Percentiles rank a stretch among this genome's conserved stretches.
Conservation (phyloP, 2,113 vertebrate species). For the Arothron firmamentum region DNA sequence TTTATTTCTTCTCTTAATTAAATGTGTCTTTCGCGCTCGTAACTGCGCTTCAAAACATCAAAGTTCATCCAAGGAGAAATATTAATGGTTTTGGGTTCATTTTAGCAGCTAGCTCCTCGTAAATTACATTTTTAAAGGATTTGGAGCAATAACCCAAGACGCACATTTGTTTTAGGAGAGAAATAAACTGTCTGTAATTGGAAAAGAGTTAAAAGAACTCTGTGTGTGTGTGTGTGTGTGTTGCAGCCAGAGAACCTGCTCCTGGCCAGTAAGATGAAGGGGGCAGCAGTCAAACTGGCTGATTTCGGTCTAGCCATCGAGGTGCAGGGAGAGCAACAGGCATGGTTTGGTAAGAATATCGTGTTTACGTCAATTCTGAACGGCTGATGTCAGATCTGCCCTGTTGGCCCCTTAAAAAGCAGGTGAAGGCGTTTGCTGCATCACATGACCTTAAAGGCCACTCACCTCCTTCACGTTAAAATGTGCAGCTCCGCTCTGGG, state of each 20-base stretch:
- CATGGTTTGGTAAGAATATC: constrained; percentile 94
- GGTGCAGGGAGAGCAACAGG: constrained; percentile 97
- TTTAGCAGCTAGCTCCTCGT: neutral
- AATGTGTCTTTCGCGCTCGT: neutral
- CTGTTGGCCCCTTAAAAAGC: no score
- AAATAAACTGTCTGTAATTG: no score
- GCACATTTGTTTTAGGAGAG: no score
- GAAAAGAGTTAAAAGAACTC: neutral
- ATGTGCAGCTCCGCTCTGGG: no score
- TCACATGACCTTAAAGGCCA: no score
- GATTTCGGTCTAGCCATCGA: constrained; percentile 98
- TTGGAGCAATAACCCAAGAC: no score
- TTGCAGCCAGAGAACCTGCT: constrained; percentile 94
- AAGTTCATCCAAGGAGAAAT: neutral
- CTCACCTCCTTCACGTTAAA: no score
- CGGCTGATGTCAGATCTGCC: no score
- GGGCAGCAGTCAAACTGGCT: constrained; percentile 95
- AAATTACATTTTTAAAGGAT: no score
- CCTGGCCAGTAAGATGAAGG: constrained; percentile 98
- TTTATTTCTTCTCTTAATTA: constrained; percentile 22
- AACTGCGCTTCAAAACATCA: neutral
- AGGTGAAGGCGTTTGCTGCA: no score
- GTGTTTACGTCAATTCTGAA: no score
- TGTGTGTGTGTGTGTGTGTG: constrained; percentile 8
- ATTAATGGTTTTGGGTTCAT: neutral